Conservation (phyloP, 2,888 invertebrate species). For the Cotesia congregata region DNA sequence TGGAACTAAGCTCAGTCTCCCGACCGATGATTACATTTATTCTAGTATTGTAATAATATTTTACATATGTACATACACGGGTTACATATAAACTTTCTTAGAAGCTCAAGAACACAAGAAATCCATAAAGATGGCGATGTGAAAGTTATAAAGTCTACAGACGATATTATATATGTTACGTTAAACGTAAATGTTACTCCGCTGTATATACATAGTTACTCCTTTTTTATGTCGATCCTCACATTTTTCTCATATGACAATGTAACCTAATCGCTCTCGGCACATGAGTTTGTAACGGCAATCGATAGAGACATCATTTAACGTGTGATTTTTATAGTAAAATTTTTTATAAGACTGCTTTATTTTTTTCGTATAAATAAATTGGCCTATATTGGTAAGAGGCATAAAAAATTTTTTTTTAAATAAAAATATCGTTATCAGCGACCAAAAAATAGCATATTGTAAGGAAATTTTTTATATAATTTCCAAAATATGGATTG, state of each 20-base stretch:
- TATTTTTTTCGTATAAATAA: too few species aligned
- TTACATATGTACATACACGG: not conserved
- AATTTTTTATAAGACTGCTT: too few species aligned
- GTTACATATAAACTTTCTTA: not conserved
- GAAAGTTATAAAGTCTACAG: not conserved
- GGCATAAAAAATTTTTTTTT: too few species aligned
- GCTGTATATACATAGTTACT: not conserved
- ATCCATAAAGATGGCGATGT: not conserved
- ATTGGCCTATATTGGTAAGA: too few species aligned
- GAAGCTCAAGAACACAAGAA: not conserved
- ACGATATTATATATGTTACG: not conserved
- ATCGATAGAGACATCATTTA: not conserved
- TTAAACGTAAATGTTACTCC: not conserved
- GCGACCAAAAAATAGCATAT: too few species aligned
- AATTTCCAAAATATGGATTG: too few species aligned
- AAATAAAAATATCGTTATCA: too few species aligned
- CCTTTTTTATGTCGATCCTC: not conserved
- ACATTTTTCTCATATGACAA: not conserved
- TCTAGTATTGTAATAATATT: not conserved
- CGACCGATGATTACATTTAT: not conserved
- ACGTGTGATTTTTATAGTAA: too few species aligned
- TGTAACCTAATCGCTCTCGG: slow-evolving; percentile 41
- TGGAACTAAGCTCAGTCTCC: not conserved
- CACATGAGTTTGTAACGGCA: not conserved
- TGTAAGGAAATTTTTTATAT: too few species aligned